Evolutionary conservation across 2,113 vertebrate genomes (phyloP), one percentile per base, ranked within the genome.

Genomic region (Thryonomys swinderianus): DNA sequence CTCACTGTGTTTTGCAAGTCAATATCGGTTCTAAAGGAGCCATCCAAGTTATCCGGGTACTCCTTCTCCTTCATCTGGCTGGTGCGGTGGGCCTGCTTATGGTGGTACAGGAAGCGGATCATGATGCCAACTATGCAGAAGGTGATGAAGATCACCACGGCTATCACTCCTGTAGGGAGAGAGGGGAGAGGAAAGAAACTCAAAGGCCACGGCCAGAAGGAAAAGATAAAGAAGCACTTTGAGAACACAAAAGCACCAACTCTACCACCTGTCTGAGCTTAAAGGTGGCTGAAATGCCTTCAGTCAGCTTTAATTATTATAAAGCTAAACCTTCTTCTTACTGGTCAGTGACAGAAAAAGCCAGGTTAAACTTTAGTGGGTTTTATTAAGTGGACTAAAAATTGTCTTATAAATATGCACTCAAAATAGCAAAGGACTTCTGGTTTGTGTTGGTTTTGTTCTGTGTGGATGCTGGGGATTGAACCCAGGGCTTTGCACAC

Each of bases 1-100:
- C 98, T 99, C 97, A 99, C 98, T 94, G 99, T 97, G 97, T 98
- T 99, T 98, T 99, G 99, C 93, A 99, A 99, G 98, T 99, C 99
- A 98, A 99, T 98, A 85, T 99, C 99, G 97, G 99, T 98, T 98
- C 99, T 98, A 98, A 99, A 99, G 97, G 99, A 99, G 53, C 98
- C 98, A 97, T 99, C 99, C 32, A 99, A 96, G 93, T 98, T 98
- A 94, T 99, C 98, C 0, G 99, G 98, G 59, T 99, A 99, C 93
- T 99, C 99, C 85, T 99, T 99, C 95, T 99, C 99, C 95, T 99
- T 99, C 66, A 96, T 96, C 97, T 99, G 99, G 96, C 92, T 98
- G 61, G 96, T 98, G 34, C 97, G 98, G 95, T 98, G 99, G 27
- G 99, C 98, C 94, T 98, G 99, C 90, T 99, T 99, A 87, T 99